Percentiles rank a stretch among this genome's conserved stretches.
Conservation (phyloP, 2,113 vertebrate genomes). For the Upupa epops region DNA sequence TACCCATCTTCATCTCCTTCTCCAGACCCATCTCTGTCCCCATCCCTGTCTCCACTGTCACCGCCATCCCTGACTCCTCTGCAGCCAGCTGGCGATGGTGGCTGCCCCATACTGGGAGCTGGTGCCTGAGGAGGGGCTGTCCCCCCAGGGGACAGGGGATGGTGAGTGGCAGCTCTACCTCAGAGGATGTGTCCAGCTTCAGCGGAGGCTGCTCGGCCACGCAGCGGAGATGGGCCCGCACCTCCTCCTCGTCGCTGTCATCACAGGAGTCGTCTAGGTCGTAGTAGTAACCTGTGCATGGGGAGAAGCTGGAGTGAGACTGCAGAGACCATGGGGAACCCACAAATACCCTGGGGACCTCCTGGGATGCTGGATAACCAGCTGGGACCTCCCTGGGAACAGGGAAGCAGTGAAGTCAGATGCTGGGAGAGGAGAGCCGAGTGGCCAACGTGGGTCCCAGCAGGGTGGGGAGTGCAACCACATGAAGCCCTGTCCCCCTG, state of each 20-base stretch:
- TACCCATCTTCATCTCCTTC: not conserved
- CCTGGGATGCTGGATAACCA: not conserved
- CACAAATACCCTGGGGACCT: not conserved
- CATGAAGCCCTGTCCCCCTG: rapidly evolving
- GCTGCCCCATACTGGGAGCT: no score
- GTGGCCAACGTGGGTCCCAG: rapidly evolving
- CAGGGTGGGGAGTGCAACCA: rapidly evolving
- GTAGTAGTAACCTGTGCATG: slow-evolving; percentile 89
- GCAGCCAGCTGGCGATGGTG: not conserved
- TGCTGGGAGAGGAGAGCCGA: not conserved
- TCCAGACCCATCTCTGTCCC: not conserved
- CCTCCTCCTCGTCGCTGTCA: slow-evolving; percentile 96
- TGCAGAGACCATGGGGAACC: not conserved
- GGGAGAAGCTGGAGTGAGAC: not conserved
- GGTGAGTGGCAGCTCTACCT: slow-evolving; percentile 73
- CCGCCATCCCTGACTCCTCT: not conserved
- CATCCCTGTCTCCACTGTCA: not conserved
- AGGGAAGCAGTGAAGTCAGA: not conserved
- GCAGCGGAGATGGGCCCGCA: slow-evolving; percentile 91
- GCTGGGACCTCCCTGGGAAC: not conserved
- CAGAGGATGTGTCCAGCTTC: slow-evolving; percentile 92
- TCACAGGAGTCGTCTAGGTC: slow-evolving; percentile 98
- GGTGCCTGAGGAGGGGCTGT: not conserved
- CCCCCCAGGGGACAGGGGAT: not conserved
- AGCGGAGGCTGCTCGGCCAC: slow-evolving; percentile 94